Percentiles rank a stretch among this genome's conserved stretches.
These are phyloP conservation scores for Ifrita kowaldi DNA, from an alignment of 2,113 vertebrate species.

Conservation along the genomic window DNA sequence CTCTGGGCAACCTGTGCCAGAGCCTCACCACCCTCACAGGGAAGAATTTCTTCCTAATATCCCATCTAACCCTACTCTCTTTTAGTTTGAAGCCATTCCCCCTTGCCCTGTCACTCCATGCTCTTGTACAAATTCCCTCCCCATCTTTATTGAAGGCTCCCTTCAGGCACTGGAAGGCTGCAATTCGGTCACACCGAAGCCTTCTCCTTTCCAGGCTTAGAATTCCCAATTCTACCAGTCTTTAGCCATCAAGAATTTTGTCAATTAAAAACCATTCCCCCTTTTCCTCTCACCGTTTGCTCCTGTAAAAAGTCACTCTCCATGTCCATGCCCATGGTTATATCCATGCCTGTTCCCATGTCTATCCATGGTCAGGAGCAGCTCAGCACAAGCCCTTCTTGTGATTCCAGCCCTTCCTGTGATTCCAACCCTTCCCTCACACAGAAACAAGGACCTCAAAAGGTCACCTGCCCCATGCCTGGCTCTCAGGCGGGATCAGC, in stretches of 20 bases:
- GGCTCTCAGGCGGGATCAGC: background rate
- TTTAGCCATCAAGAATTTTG: background rate
- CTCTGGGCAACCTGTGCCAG: background rate
- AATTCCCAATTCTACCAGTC: background rate
- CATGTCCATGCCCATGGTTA: fast-evolving
- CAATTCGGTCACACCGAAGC: background rate
- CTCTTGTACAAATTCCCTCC: background rate
- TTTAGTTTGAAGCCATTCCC: background rate
- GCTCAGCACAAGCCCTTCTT: background rate
- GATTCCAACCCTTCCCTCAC: background rate
- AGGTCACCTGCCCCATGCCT: background rate
- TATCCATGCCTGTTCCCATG: background rate
- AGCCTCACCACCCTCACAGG: background rate
- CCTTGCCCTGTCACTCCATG: background rate
- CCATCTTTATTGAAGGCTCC: background rate
- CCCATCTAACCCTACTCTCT: background rate
- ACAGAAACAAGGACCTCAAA: background rate
- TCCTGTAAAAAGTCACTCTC: background rate
- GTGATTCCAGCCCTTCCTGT: background rate
- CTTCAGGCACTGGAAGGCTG: background rate
- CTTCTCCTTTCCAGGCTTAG: background rate
- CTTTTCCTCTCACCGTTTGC: background rate
- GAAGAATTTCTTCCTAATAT: background rate
- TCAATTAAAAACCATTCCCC: background rate
- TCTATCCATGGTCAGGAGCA: background rate